Evolutionary conservation across 2,888 invertebrate genomes (phyloP).

Genomic region (Sinopyrophorus schimmeli): DNA sequence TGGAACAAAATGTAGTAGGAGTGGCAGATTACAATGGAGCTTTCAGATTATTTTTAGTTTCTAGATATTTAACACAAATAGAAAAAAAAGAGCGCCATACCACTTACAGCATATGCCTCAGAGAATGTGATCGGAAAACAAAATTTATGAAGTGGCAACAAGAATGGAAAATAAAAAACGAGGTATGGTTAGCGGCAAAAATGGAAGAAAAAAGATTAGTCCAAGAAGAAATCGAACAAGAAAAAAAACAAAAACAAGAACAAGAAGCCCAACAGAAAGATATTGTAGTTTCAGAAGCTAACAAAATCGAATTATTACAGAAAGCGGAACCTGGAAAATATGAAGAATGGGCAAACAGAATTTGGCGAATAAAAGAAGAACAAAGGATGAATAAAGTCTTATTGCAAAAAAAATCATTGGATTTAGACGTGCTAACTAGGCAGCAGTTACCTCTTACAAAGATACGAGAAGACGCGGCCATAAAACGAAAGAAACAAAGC

Average conservation of each 20-base stretch:
- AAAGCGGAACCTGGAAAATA: conserved; percentile 36
- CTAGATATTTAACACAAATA: conserved; percentile 45
- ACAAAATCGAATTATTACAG: conserved; percentile 24
- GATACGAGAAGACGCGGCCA: conserved; percentile 61
- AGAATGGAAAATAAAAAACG: conserved; percentile 56
- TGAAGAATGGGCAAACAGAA: conserved; percentile 51
- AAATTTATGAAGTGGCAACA: conserved; percentile 65
- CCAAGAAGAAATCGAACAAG: conserved; percentile 40
- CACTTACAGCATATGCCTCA: conserved; percentile 53
- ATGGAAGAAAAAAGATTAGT: neutral
- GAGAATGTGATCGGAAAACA: conserved; percentile 60
- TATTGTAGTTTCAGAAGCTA: conserved; percentile 35
- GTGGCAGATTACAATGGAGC: conserved; percentile 71
- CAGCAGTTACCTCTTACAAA: conserved; percentile 64
- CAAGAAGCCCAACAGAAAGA: conserved; percentile 44
- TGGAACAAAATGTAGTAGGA: conserved; percentile 65
- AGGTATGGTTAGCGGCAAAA: neutral
- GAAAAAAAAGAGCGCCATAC: conserved; percentile 47
- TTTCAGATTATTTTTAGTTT: conserved; percentile 63
- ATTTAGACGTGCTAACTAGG: conserved; percentile 62
- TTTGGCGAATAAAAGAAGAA: conserved; percentile 67
- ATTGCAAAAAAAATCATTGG: conserved; percentile 65
- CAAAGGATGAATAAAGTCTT: conserved; percentile 67
- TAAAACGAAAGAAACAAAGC: conserved; percentile 62
- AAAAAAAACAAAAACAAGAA: conserved; percentile 57